These are phyloP conservation scores for Tenualosa thibaudeaui DNA, from an alignment of 2,797 vertebrate genomes.

Conservation along the genomic window DNA sequence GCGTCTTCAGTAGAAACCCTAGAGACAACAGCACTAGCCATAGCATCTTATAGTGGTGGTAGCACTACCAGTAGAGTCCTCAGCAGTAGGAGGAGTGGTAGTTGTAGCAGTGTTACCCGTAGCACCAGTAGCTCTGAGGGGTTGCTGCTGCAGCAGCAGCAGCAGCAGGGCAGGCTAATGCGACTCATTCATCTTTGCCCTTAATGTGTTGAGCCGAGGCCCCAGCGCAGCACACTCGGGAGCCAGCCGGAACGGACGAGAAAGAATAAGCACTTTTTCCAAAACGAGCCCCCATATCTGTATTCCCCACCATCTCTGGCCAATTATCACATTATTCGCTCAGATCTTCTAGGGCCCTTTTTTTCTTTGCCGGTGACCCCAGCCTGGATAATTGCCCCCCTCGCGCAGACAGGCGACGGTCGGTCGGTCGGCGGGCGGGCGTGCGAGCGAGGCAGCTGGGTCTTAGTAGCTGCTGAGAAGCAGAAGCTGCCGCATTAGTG, in stretches of 20 bases:
- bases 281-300: background rate
- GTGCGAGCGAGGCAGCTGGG: background rate
- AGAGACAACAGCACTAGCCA: background rate
- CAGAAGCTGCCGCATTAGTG: background rate
- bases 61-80: no score
- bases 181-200: background rate
- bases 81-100: no score
- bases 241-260: background rate
- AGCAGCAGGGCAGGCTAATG: background rate
- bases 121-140: no score
- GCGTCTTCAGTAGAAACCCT: background rate
- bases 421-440: no score
- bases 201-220: background rate
- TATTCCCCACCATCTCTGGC: constrained; percentile 31
- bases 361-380: constrained; percentile 7
- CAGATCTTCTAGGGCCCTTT: background rate
- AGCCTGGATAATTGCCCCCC: constrained; percentile 37
- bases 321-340: constrained; percentile 37
- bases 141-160: no score
- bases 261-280: constrained; percentile 25
- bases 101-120: background rate
- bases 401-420: background rate
- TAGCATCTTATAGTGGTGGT: background rate
- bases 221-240: background rate
- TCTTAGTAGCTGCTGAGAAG: background rate